Conservation (phyloP, 2,888 invertebrate genomes). For the Lasioglossum vierecki region DNA sequence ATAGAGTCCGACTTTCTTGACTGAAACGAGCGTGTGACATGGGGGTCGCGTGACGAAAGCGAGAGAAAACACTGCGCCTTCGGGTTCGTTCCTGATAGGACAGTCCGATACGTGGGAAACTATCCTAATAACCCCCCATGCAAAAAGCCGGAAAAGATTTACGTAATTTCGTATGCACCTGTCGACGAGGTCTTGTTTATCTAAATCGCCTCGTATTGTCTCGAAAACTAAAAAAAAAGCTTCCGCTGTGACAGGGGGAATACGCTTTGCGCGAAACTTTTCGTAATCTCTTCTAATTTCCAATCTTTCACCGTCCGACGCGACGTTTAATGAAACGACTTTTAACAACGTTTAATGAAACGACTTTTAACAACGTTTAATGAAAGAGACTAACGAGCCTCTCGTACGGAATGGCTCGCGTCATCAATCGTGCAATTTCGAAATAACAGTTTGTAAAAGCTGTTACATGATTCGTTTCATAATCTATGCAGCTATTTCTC, state of each 20-base stretch:
- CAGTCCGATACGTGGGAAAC: conserved; percentile 31
- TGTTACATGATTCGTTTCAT: background rate
- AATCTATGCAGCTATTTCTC: background rate
- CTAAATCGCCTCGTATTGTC: background rate
- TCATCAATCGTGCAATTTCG: background rate
- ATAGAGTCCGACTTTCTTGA: conserved; percentile 76
- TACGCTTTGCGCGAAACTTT: background rate
- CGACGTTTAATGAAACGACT: background rate
- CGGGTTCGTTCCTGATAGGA: conserved; percentile 2
- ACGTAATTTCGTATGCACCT: conserved; percentile 34
- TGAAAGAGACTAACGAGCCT: background rate
- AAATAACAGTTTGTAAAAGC: background rate
- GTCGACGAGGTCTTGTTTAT: conserved; percentile 19
- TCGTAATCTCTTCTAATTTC: background rate
- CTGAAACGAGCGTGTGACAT: conserved; percentile 67
- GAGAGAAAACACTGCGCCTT: conserved; percentile 52
- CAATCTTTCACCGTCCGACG: background rate
- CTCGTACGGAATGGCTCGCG: background rate
- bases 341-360: too few species aligned
- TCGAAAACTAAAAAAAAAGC: background rate
- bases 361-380: too few species aligned
- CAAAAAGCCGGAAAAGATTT: conserved; percentile 16
- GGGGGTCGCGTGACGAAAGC: conserved; percentile 57
- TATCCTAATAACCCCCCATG: conserved; percentile 23
- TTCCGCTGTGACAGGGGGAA: background rate